Base-by-base conservation (phyloP, 2,113 vertebrate genomes). In the Nothocercus nigrocapillus region DNA sequence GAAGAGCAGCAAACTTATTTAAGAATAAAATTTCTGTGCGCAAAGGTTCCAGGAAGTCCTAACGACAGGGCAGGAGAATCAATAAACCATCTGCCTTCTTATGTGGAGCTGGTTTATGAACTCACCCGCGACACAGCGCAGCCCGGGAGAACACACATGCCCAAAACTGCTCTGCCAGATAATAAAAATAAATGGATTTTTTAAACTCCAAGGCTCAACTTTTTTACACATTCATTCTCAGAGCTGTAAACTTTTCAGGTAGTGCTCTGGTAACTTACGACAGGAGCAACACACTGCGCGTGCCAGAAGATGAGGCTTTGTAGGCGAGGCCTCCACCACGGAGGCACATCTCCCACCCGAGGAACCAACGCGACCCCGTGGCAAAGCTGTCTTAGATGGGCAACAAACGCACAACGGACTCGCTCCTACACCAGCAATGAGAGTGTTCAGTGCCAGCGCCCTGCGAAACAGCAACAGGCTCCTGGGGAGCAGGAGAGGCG, bases 111-210 rank as follows among this genome's bases (percentile, higher is more conserved):
- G 0, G 54, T 95, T 94, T 85, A 83, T 64, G 82, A 66, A 75
- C 93, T 88, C 28, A 1, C 7, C 56, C 5, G 0, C 7, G 78
- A 69, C 21, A 36, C 25, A 7, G 16, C 61, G 42, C 58, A 45
- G 72, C 32, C 72, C 47, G 44, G 61, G 69, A 94, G 17, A 68
- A 22, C 8, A 2, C 44, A 15, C 27, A 25, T 9, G 51, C 5
- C 47, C 2, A 14, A 63, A 68, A 49, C 59, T 25, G 24, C 78
- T 61, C 34, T 2, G 30, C 72, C 47, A 86, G 94, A 24, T 45
- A 22, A 81, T 92, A 90, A 94, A 95, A 96, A 85, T n/a, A 92
- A 82, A 96, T 91, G 79, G 91, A 87, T 45, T 93, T 92, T 77
- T 38, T 85, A 74, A 68, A 58, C 28, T 79, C 85, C 18, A 58